Conservation (phyloP, 2,797 vertebrate genomes). For the Epinephelus coioides region DNA sequence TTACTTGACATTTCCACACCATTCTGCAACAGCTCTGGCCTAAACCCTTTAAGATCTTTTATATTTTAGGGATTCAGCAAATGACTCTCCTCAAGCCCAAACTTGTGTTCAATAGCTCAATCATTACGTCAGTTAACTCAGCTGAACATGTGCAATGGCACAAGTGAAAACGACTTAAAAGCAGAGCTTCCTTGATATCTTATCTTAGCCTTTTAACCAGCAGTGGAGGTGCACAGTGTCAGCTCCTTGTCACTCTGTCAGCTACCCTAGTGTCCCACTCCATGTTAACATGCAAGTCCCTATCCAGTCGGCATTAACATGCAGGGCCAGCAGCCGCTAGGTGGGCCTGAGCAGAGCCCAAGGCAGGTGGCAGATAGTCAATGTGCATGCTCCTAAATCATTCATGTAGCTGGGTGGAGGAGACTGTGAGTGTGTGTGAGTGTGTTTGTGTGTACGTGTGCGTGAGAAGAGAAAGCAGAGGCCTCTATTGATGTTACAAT, state of each 20-base stretch:
- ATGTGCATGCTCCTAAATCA: conserved; percentile 87
- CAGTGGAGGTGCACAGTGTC: conserved; percentile 55
- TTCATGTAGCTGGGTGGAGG: conserved; percentile 80
- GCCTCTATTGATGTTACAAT: conserved; percentile 53
- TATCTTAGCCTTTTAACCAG: conserved; percentile 52
- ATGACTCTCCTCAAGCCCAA: neutral
- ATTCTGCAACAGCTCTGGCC: conserved; percentile 6
- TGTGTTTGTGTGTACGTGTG: conserved; percentile 18
- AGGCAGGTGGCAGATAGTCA: conserved; percentile 87
- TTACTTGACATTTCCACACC: conserved; percentile 48
- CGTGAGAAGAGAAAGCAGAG: conserved; percentile 35
- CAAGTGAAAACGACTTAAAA: conserved; percentile 44
- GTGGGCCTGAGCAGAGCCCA: conserved; percentile 80
- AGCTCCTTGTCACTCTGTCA: conserved; percentile 71
- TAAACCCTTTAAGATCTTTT: neutral
- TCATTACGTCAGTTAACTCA: conserved; percentile 31
- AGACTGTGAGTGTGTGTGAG: conserved; percentile 39
- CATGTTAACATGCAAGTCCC: conserved; percentile 83
- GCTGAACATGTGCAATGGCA: neutral
- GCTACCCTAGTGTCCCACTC: conserved; percentile 62
- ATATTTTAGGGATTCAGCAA: conserved; percentile 13
- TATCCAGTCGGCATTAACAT: conserved; percentile 80
- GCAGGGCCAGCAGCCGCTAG: conserved; percentile 80
- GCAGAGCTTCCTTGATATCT: conserved; percentile 43
- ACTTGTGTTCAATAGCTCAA: conserved; percentile 11